Evolutionary conservation across 1,140 invertebrate genomes (phyloP).

Genomic region (Trichomalopsis sarcophagae): DNA sequence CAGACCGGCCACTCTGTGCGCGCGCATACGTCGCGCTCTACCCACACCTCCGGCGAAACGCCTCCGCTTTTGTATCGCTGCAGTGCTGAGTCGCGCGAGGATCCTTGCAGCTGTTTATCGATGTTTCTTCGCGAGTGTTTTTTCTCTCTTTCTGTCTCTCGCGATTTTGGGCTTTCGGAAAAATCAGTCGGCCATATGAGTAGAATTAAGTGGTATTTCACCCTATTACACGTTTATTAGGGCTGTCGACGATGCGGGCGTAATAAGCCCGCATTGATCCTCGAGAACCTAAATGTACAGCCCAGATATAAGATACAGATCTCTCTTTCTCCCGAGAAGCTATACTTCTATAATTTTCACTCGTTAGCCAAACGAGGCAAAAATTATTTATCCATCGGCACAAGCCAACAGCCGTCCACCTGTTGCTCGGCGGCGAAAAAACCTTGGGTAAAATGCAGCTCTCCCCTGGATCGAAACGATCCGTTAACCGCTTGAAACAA

Average conservation of each 20-base stretch:
- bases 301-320: background rate
- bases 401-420: no score
- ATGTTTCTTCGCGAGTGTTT: no score
- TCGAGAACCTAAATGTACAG: background rate
- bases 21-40: conserved; percentile 27
- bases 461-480: background rate
- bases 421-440: background rate
- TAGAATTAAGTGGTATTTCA: background rate
- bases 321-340: background rate
- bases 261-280: conserved; percentile 10
- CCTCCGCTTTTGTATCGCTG: conserved; percentile 14
- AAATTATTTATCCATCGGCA: no score
- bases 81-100: no score
- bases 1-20: conserved; percentile 39
- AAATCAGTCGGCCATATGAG: background rate
- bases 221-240: conserved; percentile 11
- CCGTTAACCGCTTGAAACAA: no score
- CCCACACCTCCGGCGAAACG: conserved; percentile 40
- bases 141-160: no score
- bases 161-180: background rate
- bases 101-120: no score
- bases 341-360: no score
- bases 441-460: background rate
- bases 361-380: no score
- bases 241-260: conserved; percentile 3